Percentiles rank a stretch among this genome's conserved stretches.
These are phyloP conservation scores for Cheumatopsyche charites DNA, from an alignment of 1,140 invertebrate species.

Conservation along the genomic window DNA sequence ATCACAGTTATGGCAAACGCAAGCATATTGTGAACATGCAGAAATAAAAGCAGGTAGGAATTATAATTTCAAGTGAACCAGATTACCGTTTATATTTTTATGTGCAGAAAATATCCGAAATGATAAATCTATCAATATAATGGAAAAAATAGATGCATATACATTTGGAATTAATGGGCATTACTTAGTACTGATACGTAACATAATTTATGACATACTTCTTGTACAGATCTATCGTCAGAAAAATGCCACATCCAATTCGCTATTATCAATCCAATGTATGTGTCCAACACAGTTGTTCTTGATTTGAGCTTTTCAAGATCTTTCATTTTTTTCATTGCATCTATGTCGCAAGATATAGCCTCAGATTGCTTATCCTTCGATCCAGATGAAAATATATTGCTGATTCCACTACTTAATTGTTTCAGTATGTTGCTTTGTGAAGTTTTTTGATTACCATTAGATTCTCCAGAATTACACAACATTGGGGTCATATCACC, in stretches of 20 bases:
- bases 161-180: neutral
- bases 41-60: too few species aligned
- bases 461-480: conserved; percentile 38
- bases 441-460: neutral
- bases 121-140: too few species aligned
- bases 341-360: neutral
- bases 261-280: conserved; percentile 56
- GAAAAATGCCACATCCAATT: conserved; percentile 57
- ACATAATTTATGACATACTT: conserved; percentile 14
- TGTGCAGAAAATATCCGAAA: too few species aligned
- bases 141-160: neutral
- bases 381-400: neutral
- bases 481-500: conserved; percentile 55
- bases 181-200: neutral
- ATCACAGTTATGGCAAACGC: too few species aligned
- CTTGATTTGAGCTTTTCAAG: conserved; percentile 50
- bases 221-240: conserved; percentile 39
- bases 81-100: too few species aligned
- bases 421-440: neutral
- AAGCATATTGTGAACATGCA: too few species aligned
- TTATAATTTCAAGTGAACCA: too few species aligned
- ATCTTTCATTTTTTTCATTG: conserved; percentile 14
- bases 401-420: neutral
- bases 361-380: neutral
- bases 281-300: conserved; percentile 55